These are phyloP conservation scores for Strigops habroptila DNA, from an alignment of 2,113 vertebrate genomes.

Conservation along the genomic window DNA sequence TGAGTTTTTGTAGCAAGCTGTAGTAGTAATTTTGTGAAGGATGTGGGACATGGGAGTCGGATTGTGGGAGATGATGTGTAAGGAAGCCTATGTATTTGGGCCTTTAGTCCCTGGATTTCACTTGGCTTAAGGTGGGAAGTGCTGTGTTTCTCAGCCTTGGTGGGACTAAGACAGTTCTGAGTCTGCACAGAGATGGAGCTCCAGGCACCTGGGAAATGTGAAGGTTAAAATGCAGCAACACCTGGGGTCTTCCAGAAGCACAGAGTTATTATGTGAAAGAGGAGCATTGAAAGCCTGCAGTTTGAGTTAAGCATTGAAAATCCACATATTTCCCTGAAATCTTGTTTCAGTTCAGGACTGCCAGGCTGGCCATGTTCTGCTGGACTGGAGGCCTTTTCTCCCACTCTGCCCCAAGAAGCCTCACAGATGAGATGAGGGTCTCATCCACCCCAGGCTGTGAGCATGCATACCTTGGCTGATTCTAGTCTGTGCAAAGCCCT, in stretches of 20 bases:
- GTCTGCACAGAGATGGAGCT: not conserved
- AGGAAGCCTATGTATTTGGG: not conserved
- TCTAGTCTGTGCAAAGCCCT: not conserved
- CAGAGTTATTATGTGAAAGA: too few species aligned
- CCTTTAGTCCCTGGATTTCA: not conserved
- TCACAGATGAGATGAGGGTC: not conserved
- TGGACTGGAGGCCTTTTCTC: not conserved
- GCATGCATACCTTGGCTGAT: fast-evolving
- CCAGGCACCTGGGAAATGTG: not conserved
- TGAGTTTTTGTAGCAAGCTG: not conserved
- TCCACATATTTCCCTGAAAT: not conserved
- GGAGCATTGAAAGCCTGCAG: not conserved
- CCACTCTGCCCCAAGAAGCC: not conserved
- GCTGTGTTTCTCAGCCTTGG: not conserved
- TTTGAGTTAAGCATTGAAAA: not conserved
- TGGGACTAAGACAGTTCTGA: not conserved
- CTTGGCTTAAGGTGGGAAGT: not conserved
- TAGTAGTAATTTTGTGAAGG: not conserved
- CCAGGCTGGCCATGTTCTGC: fast-evolving
- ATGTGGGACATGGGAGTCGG: not conserved
- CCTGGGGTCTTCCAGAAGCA: not conserved
- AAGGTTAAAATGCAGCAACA: not conserved
- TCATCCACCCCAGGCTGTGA: not conserved
- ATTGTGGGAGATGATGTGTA: not conserved
- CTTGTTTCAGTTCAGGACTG: not conserved